Evolutionary conservation across 2,888 invertebrate genomes (phyloP), one percentile per base, ranked within the genome.

Genomic region (Mongoloraphidia duomilia): DNA sequence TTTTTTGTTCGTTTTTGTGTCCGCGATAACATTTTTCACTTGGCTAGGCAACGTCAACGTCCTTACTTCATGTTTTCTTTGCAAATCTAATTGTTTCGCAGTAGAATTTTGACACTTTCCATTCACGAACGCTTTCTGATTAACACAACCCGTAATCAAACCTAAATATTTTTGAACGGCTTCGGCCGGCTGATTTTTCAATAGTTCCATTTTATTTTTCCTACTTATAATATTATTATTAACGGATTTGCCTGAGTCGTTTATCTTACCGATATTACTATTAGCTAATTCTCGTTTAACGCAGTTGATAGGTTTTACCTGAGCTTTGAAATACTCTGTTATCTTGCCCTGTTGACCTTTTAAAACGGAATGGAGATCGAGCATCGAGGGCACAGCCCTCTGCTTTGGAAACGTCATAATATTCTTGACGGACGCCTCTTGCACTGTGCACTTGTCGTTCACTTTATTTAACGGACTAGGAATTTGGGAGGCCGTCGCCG

Each of bases 261-360:
- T 26, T 26, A 26, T 26, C 26, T 26, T 26, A 26, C 26, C 41
- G 26, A 17, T 41, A 41, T 26, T 14, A 26, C 26, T 41, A 41
- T 10, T 12, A 26, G 14, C 41, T 34, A 46, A 26, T 33, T 26
- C 26, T 33, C 36, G 34, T 39, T 46, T 46, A 14, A 26, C 13
- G 26, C 14, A 35, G 33, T 35, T 33, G 10, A 17, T 17, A 49
- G 82, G 78, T 69, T 87, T 88, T 73, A 84, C 80, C 68, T 87
- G 87, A 54, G 85, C 80, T 65, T 84, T 88, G 66, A 87, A 89
- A 66, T 82, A 89, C 61, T 87, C 86, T 33, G 85, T 85, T 63
- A 89, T 89, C 67, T 87, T 85, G 45, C 84, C 86, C 66, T 85
- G 87, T 53, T 69, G 66, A 56, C 70, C 67, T 52, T 63, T 63